These are phyloP conservation scores for Anastrepha obliqua DNA, from an alignment of 1,140 invertebrate genomes.

Conservation along the genomic window DNA sequence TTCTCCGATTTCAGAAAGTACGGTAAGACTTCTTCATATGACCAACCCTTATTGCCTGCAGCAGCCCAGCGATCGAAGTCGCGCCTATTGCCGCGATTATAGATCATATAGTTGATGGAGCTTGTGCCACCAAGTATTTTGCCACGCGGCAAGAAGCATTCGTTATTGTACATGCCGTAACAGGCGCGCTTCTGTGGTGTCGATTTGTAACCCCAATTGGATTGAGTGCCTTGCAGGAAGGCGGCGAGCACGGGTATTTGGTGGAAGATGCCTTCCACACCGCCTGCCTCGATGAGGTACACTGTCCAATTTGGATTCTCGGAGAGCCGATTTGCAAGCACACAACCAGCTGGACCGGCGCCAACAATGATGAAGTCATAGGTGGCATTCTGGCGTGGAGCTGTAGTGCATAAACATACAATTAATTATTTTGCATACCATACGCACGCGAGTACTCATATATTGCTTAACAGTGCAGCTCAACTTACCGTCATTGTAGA, in stretches of 20 bases:
- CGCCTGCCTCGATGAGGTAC: constrained; percentile 81
- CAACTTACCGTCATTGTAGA: constrained; percentile 74
- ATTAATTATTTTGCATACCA: background rate
- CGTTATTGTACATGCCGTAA: constrained; percentile 75
- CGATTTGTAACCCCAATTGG: constrained; percentile 84
- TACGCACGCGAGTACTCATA: background rate
- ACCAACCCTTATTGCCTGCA: constrained; percentile 82
- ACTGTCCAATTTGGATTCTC: constrained; percentile 76
- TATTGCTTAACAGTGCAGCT: constrained; percentile 81
- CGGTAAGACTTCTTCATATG: constrained; percentile 82
- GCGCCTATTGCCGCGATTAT: constrained; percentile 85
- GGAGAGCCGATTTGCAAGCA: constrained; percentile 85
- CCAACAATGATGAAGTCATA: constrained; percentile 93
- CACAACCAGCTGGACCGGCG: constrained; percentile 87
- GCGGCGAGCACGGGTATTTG: constrained; percentile 80
- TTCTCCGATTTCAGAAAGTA: constrained; percentile 81
- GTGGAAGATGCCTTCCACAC: constrained; percentile 81
- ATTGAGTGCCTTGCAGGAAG: constrained; percentile 76
- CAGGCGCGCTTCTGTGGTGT: constrained; percentile 79
- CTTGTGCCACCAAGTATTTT: constrained; percentile 84
- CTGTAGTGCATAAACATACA: constrained; percentile 54
- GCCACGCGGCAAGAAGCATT: constrained; percentile 79
- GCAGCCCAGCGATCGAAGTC: constrained; percentile 87
- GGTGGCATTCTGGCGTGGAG: constrained; percentile 59
- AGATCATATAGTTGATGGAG: constrained; percentile 92